Evolutionary conservation across 2,797 vertebrate genomes (phyloP).

Genomic region (Toxotes lorentzi): DNA sequence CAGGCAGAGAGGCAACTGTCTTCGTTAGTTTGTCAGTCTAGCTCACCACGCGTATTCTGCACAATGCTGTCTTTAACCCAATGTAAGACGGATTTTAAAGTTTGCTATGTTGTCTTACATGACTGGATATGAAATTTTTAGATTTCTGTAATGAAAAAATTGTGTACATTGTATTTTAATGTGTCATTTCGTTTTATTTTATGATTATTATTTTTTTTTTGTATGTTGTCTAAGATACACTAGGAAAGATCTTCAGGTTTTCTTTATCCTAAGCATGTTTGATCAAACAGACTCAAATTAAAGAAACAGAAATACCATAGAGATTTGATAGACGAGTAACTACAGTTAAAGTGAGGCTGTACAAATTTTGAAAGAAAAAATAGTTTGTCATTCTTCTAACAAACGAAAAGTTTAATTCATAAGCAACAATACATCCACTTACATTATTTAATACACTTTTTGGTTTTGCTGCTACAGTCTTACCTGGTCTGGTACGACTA

Average conservation of each 20-base stretch:
- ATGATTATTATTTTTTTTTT: neutral
- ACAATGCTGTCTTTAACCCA: constrained; percentile 4
- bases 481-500: neutral
- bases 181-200: neutral
- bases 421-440: neutral
- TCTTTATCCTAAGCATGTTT: neutral
- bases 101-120: neutral
- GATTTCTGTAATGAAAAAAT: neutral
- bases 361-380: neutral
- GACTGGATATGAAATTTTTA: neutral
- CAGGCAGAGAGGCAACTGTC: constrained; percentile 60
- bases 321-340: neutral
- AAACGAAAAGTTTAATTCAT: neutral
- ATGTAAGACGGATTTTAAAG: neutral
- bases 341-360: neutral
- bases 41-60: constrained; percentile 32
- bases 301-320: neutral
- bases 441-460: neutral
- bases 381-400: neutral
- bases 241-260: neutral
- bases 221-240: neutral
- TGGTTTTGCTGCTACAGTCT: neutral
- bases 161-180: neutral
- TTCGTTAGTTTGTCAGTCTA: constrained; percentile 44
- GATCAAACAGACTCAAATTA: neutral